Conservation (phyloP, 2,113 vertebrate genomes). For the Tricholaema leucomelas region DNA sequence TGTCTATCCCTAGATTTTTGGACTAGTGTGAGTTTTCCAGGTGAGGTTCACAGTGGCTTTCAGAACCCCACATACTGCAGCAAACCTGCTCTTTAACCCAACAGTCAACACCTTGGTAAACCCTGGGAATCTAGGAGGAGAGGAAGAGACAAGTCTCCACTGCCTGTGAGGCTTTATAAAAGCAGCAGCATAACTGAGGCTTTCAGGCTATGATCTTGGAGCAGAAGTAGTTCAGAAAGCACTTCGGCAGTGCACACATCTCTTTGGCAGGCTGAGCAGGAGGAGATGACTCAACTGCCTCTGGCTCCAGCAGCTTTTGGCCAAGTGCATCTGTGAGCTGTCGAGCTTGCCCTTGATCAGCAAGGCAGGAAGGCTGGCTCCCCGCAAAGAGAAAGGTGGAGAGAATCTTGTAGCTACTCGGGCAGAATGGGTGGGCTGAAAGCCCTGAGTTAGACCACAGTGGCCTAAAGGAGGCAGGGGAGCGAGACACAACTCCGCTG, state of each 20-base stretch:
- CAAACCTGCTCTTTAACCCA: not conserved
- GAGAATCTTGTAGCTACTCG: not conserved
- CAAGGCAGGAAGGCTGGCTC: constrained; percentile 48
- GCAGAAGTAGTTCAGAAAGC: constrained; percentile 44
- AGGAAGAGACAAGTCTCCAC: constrained; percentile 10
- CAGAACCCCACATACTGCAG: not conserved
- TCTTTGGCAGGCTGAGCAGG: constrained; percentile 69
- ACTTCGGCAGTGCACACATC: constrained; percentile 39
- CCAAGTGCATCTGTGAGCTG: constrained; percentile 70
- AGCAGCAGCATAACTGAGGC: constrained; percentile 58
- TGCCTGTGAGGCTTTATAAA: constrained; percentile 57
- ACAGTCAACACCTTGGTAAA: constrained; percentile 2
- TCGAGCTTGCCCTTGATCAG: constrained; percentile 6
- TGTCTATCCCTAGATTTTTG: not conserved
- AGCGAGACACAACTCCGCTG: not conserved
- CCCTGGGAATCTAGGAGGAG: constrained; percentile 32
- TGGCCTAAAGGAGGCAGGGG: not conserved
- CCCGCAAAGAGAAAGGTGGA: constrained; percentile 41
- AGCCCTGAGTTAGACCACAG: not conserved
- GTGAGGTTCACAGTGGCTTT: not conserved
- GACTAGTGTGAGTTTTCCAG: not conserved
- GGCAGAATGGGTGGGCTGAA: not conserved
- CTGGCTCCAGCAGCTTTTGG: constrained; percentile 75
- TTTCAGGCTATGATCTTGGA: constrained; percentile 46
- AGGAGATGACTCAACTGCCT: constrained; percentile 67